Evolutionary conservation across 2,797 vertebrate species (phyloP).

Genomic region (Smutsia gigantea): DNA sequence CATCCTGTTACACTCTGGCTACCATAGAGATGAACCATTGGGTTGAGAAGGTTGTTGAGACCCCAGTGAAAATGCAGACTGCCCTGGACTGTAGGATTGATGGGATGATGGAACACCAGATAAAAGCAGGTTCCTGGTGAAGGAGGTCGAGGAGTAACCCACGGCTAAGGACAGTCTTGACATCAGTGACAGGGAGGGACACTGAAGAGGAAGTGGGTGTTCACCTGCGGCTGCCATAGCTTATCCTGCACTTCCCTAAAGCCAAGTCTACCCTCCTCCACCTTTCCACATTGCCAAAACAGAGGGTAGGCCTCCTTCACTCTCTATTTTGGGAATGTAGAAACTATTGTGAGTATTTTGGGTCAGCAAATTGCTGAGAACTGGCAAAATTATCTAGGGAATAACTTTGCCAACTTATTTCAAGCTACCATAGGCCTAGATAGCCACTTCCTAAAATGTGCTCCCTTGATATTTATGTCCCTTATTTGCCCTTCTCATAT

Average conservation of each 20-base stretch:
- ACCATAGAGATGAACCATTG: background rate
- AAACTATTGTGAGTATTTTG: slow-evolving; percentile 5
- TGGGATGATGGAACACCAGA: background rate
- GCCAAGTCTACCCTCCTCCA: background rate
- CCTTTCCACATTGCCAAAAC: background rate
- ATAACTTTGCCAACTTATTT: background rate
- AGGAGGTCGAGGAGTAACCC: background rate
- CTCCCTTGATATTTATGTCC: background rate
- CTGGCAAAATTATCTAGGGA: background rate
- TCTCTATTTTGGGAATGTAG: background rate
- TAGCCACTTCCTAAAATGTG: background rate
- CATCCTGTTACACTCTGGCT: background rate
- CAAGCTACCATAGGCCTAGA: background rate
- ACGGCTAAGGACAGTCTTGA: background rate
- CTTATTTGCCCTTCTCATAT: background rate
- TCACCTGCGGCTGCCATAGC: background rate
- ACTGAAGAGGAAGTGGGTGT: background rate
- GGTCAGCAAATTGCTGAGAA: background rate
- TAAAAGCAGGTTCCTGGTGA: background rate
- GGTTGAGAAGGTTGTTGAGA: background rate
- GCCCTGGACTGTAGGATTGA: background rate
- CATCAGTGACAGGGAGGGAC: background rate
- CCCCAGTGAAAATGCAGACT: background rate
- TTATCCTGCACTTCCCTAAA: background rate
- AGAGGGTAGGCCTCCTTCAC: too few relatives aligned